phyloP scores from a whole-genome alignment of 2,113 vertebrate genomes.

The Cepphus grylle region DNA sequence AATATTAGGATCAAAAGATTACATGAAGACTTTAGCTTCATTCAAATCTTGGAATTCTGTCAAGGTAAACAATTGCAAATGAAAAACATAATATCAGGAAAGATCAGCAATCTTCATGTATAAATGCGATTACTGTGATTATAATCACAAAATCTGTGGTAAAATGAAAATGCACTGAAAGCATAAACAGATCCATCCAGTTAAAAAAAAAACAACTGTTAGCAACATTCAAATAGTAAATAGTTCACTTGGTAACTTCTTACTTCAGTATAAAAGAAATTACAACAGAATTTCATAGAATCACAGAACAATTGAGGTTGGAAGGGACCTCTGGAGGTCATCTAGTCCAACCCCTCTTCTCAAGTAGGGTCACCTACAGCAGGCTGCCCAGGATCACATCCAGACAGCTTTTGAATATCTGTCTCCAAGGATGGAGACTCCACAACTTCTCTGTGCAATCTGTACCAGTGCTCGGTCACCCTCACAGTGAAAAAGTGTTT shows the following conservation, averaged over 20 bases:
- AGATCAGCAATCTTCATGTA: background rate
- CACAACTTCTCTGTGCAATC: background rate
- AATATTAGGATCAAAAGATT: background rate
- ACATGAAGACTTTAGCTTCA: background rate
- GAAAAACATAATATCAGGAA: background rate
- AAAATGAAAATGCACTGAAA: background rate
- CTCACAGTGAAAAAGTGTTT: background rate
- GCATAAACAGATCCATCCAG: background rate
- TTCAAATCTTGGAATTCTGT: background rate
- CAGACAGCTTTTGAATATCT: background rate
- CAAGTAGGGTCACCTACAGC: background rate
- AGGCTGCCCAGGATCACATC: background rate
- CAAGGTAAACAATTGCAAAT: background rate
- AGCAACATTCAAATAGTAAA: background rate
- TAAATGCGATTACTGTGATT: background rate
- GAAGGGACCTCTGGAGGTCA: background rate
- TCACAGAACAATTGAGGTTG: background rate
- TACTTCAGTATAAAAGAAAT: background rate
- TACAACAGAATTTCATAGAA: background rate
- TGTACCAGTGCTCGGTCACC: background rate
- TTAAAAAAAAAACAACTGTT: background rate
- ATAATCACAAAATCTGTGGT: background rate
- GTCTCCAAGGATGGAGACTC: background rate
- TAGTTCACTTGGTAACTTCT: background rate
- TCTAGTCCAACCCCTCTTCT: accelerated